phyloP scores from a whole-genome alignment of 2,113 vertebrate species.

The Promerops cafer region DNA sequence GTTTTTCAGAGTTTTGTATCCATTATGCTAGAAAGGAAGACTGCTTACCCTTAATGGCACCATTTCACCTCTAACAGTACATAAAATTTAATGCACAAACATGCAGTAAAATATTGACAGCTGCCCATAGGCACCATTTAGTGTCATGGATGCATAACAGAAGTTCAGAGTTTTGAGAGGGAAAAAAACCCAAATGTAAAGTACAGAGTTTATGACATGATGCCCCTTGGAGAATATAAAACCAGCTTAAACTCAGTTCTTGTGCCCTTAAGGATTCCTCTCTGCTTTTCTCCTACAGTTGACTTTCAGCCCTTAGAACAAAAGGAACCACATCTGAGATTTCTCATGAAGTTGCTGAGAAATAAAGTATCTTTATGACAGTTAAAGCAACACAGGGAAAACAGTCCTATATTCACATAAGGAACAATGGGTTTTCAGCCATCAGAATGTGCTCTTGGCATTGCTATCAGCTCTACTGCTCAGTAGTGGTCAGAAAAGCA shows the following conservation, averaged over 20 bases:
- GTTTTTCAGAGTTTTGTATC: not conserved
- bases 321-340: not conserved
- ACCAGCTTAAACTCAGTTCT: not conserved
- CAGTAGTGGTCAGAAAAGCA: not conserved
- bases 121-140: not conserved
- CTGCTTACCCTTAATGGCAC: not conserved
- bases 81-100: not conserved
- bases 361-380: not conserved
- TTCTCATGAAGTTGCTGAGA: not conserved
- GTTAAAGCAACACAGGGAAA: not conserved
- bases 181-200: not conserved
- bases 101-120: not conserved
- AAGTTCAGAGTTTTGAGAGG: not conserved
- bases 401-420: not conserved
- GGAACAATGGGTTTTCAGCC: not conserved
- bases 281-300: slow-evolving; percentile 38
- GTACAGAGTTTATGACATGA: not conserved
- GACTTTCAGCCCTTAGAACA: slow-evolving; percentile 21
- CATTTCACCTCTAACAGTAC: slow-evolving; percentile 8
- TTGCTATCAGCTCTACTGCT: not conserved
- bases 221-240: not conserved
- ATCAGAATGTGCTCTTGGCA: not conserved
- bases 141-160: not conserved
- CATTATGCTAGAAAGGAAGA: not conserved
- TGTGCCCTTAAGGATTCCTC: not conserved